Base-by-base conservation (phyloP, 2,888 invertebrate species). In the Eustalomyia histrio region DNA sequence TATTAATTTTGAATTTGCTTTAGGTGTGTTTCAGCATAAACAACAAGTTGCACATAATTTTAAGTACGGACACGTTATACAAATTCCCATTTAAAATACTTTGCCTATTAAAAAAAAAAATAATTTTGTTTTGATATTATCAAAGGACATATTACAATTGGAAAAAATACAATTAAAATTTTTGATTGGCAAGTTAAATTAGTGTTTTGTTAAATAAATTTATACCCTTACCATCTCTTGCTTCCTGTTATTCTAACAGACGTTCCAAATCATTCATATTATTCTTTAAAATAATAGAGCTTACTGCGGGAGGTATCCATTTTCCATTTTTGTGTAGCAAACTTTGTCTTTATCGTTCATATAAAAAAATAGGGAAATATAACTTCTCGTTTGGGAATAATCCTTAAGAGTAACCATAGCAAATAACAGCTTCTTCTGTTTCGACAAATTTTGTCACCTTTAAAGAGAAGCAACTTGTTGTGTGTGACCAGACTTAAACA, bases 331-430 rank as follows among this genome's bases (percentile, higher is more conserved):
- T 96, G 96, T 72, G 97, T 95, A 0, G 97, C 94, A 90, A 97
- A 93, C 95, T n/a, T n/a, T n/a, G n/a, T n/a, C n/a, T n/a, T n/a
- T n/a, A n/a, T n/a, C n/a, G n/a, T n/a, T n/a, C n/a, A n/a, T n/a
- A n/a, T n/a, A n/a, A n/a, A n/a, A n/a, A n/a, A n/a, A n/a, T n/a
- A n/a, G n/a, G n/a, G n/a, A 92, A 97, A 99, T 86, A 99, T 94
- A 18, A 98, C 99, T 17, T 94, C 94, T 64, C 94, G 93, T 87
- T 99, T 99, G n/a, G 47, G 98, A 94, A 91, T 99, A 99, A 0
- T 99, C 96, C n/a, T n/a, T 99, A 97, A 0, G 97, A 96, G 89
- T 98, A 99, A 0, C 98, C 98, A 89, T 98, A 97, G 89, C 99
- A 99, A 6, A 99, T 94, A 83, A 97, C 96, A 0, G 97, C 95